Percentiles rank a stretch among this genome's conserved stretches.
Evolutionary conservation across 2,113 vertebrate species (phyloP).

Genomic region (Bagarius yarrelli): DNA sequence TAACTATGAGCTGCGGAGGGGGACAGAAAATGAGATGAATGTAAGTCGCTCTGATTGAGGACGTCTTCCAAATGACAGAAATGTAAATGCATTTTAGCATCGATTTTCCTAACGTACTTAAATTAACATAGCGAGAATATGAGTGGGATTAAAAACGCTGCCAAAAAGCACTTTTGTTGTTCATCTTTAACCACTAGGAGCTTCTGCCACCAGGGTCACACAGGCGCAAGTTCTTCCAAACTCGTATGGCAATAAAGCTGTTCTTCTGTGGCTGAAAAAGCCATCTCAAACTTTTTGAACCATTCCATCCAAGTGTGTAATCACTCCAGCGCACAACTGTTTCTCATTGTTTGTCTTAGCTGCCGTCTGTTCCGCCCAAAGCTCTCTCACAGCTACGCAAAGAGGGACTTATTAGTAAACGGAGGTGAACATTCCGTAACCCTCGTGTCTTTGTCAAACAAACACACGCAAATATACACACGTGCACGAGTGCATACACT

Average conservation of each 20-base stretch:
- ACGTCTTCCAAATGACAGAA: too few species aligned
- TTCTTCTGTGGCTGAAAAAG: slow-evolving; percentile 1
- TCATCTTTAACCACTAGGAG: slow-evolving; percentile 16
- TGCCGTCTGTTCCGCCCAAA: not conserved
- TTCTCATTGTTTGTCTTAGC: not conserved
- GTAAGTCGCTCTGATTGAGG: too few species aligned
- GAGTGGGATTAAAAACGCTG: slow-evolving; percentile 62
- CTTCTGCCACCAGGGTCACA: slow-evolving; percentile 19
- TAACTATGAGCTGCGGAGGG: too few species aligned
- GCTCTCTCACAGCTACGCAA: not conserved
- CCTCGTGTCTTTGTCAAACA: slow-evolving; percentile 18
- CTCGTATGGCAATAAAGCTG: slow-evolving; percentile 74
- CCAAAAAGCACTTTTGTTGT: slow-evolving; percentile 84
- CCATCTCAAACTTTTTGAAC: slow-evolving; percentile 9
- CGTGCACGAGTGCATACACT: not conserved
- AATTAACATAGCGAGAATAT: not conserved
- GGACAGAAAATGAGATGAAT: too few species aligned
- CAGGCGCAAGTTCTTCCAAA: slow-evolving; percentile 75
- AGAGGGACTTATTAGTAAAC: not conserved
- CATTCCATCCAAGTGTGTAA: not conserved
- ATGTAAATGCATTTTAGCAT: too few species aligned
- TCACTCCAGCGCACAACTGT: slow-evolving; percentile 1
- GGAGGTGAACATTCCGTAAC: not conserved
- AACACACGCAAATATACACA: slow-evolving; percentile 7
- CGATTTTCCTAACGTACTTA: too few species aligned